A percentile compares a stretch with the other conserved stretches of the same genome.
phyloP scores from a whole-genome alignment of 1,140 invertebrate genomes.

The Hylyphantes graminicola region DNA sequence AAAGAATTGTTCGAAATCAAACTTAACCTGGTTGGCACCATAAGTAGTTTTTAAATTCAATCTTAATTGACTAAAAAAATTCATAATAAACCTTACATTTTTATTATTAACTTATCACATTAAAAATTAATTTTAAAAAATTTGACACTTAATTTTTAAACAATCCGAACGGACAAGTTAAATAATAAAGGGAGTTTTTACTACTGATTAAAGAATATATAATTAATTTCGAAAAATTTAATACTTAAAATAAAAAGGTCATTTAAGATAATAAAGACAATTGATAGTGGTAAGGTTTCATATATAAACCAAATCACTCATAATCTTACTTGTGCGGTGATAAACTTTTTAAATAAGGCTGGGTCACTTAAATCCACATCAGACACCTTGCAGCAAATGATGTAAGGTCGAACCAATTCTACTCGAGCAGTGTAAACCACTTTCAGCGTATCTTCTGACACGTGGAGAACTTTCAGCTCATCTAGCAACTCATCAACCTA shows the following conservation, averaged over 20 bases:
- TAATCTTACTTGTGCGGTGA: slow-evolving; percentile 76
- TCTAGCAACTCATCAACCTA: slow-evolving; percentile 51
- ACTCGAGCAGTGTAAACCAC: slow-evolving; percentile 73
- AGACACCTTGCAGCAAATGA: slow-evolving; percentile 79
- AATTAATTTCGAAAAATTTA: neutral
- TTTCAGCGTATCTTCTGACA: slow-evolving; percentile 70
- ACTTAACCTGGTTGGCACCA: too few species aligned
- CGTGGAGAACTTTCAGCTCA: slow-evolving; percentile 71
- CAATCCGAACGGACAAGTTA: too few species aligned
- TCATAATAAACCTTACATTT: neutral
- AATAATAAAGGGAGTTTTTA: too few species aligned
- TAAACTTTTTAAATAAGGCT: slow-evolving; percentile 79
- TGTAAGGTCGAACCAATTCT: slow-evolving; percentile 75
- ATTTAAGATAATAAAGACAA: neutral
- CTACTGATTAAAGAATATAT: neutral
- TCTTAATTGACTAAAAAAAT: too few species aligned
- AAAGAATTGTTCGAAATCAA: too few species aligned
- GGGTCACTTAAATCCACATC: slow-evolving; percentile 75
- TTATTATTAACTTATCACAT: too few species aligned
- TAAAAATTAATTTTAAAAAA: too few species aligned
- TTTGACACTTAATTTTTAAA: too few species aligned
- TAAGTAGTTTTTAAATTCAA: too few species aligned
- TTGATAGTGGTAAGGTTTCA: neutral
- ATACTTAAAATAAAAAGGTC: neutral
- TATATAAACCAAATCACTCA: neutral